Conservation (phyloP, 2,888 invertebrate genomes). For the Aethes cnicana region DNA sequence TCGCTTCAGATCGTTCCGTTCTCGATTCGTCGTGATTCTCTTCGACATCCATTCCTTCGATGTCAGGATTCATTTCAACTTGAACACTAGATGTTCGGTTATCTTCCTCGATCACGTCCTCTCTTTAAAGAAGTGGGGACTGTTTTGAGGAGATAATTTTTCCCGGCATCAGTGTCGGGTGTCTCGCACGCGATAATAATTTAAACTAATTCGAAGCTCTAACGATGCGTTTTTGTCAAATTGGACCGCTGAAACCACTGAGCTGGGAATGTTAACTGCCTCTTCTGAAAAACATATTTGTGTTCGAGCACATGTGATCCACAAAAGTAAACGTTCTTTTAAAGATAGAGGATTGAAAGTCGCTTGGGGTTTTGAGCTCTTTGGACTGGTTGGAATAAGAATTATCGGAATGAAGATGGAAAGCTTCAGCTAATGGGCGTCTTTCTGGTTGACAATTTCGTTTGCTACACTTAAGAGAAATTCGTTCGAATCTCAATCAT, state of each 20-base stretch:
- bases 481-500: slow-evolving; percentile 35
- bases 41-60: slow-evolving; percentile 51
- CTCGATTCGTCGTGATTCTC: slow-evolving; percentile 43
- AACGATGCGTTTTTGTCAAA: slow-evolving; percentile 79
- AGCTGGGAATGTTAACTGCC: slow-evolving; percentile 69
- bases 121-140: slow-evolving; percentile 34
- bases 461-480: slow-evolving; percentile 49
- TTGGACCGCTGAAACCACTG: slow-evolving; percentile 69
- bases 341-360: slow-evolving; percentile 43
- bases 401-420: slow-evolving; percentile 75
- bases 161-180: slow-evolving; percentile 38
- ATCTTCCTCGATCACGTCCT: slow-evolving; percentile 37
- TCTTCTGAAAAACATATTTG: slow-evolving; percentile 67
- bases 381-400: slow-evolving; percentile 49
- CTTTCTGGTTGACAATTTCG: slow-evolving; percentile 72
- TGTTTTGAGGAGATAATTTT: slow-evolving; percentile 42
- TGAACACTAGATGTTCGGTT: background rate
- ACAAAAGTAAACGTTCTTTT: slow-evolving; percentile 34
- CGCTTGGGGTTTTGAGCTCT: slow-evolving; percentile 39
- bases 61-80: slow-evolving; percentile 33
- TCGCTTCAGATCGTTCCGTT: slow-evolving; percentile 55
- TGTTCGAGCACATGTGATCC: slow-evolving; percentile 33
- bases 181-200: slow-evolving; percentile 53
- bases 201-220: slow-evolving; percentile 69
- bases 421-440: slow-evolving; percentile 77